These are phyloP conservation scores for Nymphalis io DNA, from an alignment of 1,140 invertebrate genomes.

Conservation along the genomic window DNA sequence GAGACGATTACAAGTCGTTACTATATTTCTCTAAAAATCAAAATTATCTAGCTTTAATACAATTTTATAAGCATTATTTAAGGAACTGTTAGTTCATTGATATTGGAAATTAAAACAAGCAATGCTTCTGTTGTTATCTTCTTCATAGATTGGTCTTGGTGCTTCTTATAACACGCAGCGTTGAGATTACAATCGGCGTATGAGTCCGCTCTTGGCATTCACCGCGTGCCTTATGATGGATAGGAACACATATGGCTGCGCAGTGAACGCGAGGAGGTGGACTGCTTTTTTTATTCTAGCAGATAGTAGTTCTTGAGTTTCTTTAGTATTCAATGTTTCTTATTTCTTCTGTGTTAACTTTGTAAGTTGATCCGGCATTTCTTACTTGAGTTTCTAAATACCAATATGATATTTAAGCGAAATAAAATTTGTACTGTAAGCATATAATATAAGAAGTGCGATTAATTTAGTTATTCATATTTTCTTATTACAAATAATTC, in stretches of 20 bases:
- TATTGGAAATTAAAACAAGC: neutral
- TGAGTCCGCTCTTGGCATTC: conserved; percentile 96
- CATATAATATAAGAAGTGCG: no score
- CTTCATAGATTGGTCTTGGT: conserved; percentile 18
- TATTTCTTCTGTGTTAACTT: neutral
- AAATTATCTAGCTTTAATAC: no score
- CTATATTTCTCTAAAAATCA: no score
- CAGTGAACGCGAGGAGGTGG: conserved; percentile 84
- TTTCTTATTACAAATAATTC: no score
- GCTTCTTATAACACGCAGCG: conserved; percentile 4
- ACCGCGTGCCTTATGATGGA: conserved; percentile 96
- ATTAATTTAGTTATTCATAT: no score
- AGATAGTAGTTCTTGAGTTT: conserved; percentile 42
- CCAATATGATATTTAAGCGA: no score
- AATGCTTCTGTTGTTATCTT: neutral
- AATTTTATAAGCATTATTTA: no score
- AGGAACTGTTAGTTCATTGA: neutral
- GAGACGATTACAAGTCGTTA: no score
- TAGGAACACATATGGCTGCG: conserved; percentile 91
- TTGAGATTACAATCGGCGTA: conserved; percentile 33
- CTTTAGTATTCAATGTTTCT: conserved; percentile 39
- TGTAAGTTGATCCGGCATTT: no score
- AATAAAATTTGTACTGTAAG: no score
- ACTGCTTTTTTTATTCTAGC: conserved; percentile 45
- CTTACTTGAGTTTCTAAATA: no score